Percentiles rank a stretch among this genome's conserved stretches.
phyloP scores from a whole-genome alignment of 2,113 vertebrate genomes.

The Cyprinodon brontotheroides region DNA sequence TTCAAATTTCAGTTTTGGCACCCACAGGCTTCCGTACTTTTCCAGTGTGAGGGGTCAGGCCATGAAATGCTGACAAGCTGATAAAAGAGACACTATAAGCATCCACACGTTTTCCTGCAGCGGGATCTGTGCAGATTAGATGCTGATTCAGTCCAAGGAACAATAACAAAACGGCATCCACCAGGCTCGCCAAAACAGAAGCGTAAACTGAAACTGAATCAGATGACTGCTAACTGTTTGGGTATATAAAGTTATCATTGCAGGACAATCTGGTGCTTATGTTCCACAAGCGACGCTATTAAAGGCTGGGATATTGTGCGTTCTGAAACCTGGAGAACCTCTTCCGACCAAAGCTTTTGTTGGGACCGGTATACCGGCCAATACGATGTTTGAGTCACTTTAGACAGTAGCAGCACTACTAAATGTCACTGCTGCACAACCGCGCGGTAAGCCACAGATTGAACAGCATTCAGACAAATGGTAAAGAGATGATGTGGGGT shows the following conservation, averaged over 20 bases:
- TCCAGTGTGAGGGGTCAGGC: neutral
- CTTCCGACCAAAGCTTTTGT: neutral
- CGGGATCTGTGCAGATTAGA: neutral
- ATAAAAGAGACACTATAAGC: neutral
- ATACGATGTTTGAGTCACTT: neutral
- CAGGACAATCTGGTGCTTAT: neutral
- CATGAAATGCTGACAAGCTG: neutral
- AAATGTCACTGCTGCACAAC: neutral
- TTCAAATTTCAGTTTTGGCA: neutral
- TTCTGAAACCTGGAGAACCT: neutral
- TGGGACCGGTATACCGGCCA: neutral
- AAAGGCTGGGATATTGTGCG: neutral
- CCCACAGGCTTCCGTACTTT: neutral
- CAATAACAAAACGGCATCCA: conserved; percentile 22
- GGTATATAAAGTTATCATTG: conserved; percentile 20
- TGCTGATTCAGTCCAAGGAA: conserved; percentile 11
- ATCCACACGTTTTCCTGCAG: neutral
- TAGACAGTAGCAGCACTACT: neutral
- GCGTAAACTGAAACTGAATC: conserved; percentile 22
- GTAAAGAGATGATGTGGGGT: neutral
- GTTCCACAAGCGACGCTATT: conserved; percentile 7
- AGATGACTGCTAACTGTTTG: conserved; percentile 65
- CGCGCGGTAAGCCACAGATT: neutral
- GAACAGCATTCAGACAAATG: neutral
- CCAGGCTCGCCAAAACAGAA: conserved; percentile 14